phyloP scores from a whole-genome alignment of 2,797 vertebrate genomes.

The Phalloptychus januarius region DNA sequence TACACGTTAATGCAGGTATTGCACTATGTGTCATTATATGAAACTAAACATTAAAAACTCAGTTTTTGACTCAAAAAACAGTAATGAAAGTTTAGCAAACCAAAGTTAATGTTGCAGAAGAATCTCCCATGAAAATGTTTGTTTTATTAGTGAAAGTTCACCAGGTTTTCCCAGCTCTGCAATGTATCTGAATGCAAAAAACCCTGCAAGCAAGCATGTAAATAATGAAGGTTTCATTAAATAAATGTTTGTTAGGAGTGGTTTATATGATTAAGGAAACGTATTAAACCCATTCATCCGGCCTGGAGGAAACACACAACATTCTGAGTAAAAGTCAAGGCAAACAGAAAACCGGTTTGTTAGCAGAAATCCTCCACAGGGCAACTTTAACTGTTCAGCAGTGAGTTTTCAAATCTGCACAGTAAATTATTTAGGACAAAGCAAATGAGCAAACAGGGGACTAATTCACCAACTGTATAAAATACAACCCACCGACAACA shows the following conservation, averaged over 20 bases:
- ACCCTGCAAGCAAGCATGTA: neutral
- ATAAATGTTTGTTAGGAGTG: neutral
- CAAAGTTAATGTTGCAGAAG: neutral
- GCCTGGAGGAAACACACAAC: neutral
- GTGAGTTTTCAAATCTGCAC: neutral
- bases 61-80: neutral
- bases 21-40: neutral
- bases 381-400: neutral
- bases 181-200: neutral
- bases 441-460: neutral
- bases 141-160: too few species aligned
- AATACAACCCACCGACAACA: neutral
- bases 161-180: neutral
- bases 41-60: neutral
- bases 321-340: neutral
- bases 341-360: constrained; percentile 1
- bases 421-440: neutral
- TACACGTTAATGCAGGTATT: neutral
- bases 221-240: neutral
- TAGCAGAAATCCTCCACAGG: neutral
- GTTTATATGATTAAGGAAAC: neutral
- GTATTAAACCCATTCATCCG: neutral
- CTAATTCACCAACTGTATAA: neutral
- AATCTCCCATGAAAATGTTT: neutral
- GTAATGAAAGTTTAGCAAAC: neutral